These are phyloP conservation scores for Microcebus ravelobensis DNA, from an alignment of 2,113 vertebrate genomes.

Conservation along the genomic window DNA sequence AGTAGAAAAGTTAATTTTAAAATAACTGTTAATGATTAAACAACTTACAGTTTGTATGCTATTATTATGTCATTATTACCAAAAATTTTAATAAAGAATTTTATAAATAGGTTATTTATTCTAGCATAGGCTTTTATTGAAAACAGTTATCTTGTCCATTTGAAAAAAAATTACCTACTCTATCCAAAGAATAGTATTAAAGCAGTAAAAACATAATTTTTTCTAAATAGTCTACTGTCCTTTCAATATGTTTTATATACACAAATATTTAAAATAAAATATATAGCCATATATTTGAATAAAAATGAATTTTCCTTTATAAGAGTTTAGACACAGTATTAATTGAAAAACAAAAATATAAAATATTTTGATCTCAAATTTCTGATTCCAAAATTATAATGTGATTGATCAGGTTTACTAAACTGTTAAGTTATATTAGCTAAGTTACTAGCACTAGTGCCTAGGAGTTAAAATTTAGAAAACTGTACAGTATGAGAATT, in stretches of 20 bases:
- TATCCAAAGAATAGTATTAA: background rate
- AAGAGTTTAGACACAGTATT: background rate
- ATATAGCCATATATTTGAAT: background rate
- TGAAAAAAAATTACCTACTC: background rate
- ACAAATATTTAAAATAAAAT: background rate
- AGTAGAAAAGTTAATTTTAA: slow-evolving; percentile 59
- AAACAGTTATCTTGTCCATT: background rate
- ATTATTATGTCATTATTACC: background rate
- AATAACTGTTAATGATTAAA: slow-evolving; percentile 35
- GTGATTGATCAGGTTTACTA: background rate
- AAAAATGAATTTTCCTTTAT: background rate
- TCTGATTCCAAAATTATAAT: background rate
- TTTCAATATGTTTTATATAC: background rate
- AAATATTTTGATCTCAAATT: background rate
- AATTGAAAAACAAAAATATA: background rate
- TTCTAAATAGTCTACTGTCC: background rate
- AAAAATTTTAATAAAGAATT: background rate
- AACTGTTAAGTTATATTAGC: background rate
- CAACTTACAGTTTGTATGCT: background rate
- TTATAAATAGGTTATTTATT: slow-evolving; percentile 29
- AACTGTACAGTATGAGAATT: background rate
- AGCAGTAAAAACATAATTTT: background rate
- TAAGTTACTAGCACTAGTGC: background rate
- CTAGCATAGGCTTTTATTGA: background rate
- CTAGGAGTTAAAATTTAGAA: background rate